phyloP scores from a whole-genome alignment of 2,888 invertebrate species.

The Pachymerium ferrugineum region DNA sequence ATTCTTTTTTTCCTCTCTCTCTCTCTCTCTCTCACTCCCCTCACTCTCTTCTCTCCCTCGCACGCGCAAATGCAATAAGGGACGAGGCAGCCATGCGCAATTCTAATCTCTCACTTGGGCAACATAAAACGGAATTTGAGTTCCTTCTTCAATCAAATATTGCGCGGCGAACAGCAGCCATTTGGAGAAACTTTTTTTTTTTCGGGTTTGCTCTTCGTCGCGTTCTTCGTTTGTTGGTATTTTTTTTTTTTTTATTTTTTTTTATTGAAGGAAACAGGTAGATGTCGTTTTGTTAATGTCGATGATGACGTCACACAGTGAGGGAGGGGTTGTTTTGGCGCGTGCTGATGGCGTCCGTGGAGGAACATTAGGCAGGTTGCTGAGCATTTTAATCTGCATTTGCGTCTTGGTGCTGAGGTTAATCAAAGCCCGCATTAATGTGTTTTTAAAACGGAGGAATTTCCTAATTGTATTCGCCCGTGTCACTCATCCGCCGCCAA shows the following conservation, averaged over 20 bases:
- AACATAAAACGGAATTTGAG: conserved; percentile 36
- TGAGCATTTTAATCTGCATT: conserved; percentile 28
- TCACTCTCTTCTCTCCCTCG: conserved; percentile 18
- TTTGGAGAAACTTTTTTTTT: conserved; percentile 19
- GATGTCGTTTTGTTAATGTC: conserved; percentile 24
- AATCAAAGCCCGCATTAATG: conserved; percentile 33
- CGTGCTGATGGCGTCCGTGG: conserved; percentile 30
- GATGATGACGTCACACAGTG: not conserved
- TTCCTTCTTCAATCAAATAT: conserved; percentile 35
- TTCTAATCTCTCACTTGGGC: conserved; percentile 35
- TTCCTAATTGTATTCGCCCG: conserved; percentile 33
- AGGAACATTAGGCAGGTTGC: conserved; percentile 30
- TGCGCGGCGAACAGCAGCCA: conserved; percentile 13
- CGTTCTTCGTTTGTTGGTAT: conserved; percentile 19
- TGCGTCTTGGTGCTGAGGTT: conserved; percentile 30
- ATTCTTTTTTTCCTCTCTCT: conserved; percentile 16
- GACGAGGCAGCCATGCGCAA: conserved; percentile 28
- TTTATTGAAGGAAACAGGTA: not conserved
- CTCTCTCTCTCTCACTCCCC: not conserved
- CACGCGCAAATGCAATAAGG: conserved; percentile 29
- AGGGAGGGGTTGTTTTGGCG: conserved; percentile 4
- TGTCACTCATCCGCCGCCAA: conserved; percentile 2
- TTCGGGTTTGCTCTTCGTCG: conserved; percentile 7
- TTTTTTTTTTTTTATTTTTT: not conserved
- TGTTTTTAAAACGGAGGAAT: conserved; percentile 33